These are phyloP conservation scores for Ochlodes sylvanus DNA, from an alignment of 2,888 invertebrate species.

Conservation along the genomic window DNA sequence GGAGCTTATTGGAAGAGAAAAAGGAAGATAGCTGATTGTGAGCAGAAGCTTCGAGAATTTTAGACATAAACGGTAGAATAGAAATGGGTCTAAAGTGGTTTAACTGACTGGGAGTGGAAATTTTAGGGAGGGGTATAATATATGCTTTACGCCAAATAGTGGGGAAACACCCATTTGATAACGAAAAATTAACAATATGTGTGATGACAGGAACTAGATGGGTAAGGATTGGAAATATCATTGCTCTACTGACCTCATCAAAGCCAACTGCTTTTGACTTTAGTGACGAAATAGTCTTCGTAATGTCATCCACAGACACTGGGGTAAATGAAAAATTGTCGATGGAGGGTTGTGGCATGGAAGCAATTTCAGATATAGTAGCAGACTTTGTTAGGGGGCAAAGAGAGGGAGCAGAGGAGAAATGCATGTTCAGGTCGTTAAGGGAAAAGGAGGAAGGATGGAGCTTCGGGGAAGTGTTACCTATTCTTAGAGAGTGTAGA, in stretches of 20 bases:
- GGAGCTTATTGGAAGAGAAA: no score
- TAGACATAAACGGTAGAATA: not conserved
- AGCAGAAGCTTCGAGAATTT: no score
- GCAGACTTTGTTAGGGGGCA: not conserved
- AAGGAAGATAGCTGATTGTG: no score
- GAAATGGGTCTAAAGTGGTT: conserved; percentile 25
- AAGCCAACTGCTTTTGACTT: conserved; percentile 1
- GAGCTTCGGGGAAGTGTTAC: conserved; percentile 7
- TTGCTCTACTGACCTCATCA: not conserved
- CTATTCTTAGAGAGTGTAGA: conserved; percentile 23
- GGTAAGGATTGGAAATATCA: not conserved
- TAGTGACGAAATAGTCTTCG: not conserved
- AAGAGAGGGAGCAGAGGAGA: not conserved
- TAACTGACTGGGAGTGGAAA: not conserved
- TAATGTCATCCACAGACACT: conserved; percentile 5
- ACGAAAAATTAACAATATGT: conserved; percentile 26
- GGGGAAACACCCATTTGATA: conserved; percentile 9
- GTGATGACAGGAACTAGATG: conserved; percentile 19
- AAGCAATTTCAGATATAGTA: conserved; percentile 6
- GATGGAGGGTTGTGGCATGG: not conserved
- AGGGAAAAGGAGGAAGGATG: not conserved
- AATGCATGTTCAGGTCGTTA: conserved; percentile 2
- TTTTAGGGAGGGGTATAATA: conserved; percentile 26
- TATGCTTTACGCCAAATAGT: conserved; percentile 15
- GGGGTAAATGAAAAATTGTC: conserved; percentile 9